Conservation (phyloP, 2,113 vertebrate species). For the Rhea pennata region DNA sequence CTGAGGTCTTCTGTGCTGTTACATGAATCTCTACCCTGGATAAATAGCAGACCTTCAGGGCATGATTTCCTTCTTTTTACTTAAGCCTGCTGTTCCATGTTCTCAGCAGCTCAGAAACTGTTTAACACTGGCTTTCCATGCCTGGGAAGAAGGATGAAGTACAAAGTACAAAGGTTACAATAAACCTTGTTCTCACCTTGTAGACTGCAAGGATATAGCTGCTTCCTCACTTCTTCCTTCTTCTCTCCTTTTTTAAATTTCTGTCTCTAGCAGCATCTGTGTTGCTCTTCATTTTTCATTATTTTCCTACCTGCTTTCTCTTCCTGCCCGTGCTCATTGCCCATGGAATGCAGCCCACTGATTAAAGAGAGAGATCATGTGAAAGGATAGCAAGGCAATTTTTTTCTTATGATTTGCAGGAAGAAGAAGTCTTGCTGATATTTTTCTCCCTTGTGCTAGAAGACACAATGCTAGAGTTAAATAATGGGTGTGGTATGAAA, state of each 20-base stretch:
- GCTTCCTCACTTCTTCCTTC: neutral
- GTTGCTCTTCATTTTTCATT: neutral
- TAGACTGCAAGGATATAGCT: neutral
- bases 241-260: neutral
- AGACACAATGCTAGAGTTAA: neutral
- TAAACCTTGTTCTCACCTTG: neutral
- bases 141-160: neutral
- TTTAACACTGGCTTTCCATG: neutral
- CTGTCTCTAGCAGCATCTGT: neutral
- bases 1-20: conserved; percentile 24
- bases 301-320: neutral
- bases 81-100: neutral
- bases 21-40: neutral
- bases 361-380: neutral
- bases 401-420: neutral
- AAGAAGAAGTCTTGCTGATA: neutral
- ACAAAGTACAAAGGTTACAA: neutral
- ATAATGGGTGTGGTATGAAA: neutral
- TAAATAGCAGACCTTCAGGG: neutral
- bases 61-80: neutral
- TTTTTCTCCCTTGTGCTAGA: neutral
- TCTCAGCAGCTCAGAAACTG: neutral
- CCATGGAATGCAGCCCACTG: neutral
- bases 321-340: neutral
- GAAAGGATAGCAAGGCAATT: neutral